A percentile compares a stretch with the other conserved stretches of the same genome.
Conservation (phyloP, 2,113 vertebrate genomes). For the Oenanthe melanoleuca region DNA sequence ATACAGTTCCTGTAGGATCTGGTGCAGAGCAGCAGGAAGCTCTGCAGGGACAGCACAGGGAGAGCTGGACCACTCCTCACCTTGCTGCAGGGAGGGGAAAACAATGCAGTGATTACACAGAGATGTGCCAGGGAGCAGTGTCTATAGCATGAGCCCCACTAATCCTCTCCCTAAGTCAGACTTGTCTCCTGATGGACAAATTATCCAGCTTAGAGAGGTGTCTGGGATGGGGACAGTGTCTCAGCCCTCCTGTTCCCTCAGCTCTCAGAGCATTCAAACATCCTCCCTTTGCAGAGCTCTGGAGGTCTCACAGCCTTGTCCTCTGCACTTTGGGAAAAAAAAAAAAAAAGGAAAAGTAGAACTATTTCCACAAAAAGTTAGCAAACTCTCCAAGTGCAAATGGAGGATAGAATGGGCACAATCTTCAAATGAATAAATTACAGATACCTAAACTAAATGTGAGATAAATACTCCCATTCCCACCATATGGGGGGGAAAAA, state of each 20-base stretch:
- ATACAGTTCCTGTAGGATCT: background rate
- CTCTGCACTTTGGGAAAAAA: too few species aligned
- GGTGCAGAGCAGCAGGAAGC: accelerated
- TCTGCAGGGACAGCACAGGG: background rate
- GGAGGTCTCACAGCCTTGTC: background rate
- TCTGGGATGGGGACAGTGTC: background rate
- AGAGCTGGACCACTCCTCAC: background rate
- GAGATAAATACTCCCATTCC: background rate
- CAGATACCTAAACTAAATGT: background rate
- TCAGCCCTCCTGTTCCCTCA: background rate
- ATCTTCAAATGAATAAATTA: background rate
- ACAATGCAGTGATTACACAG: background rate
- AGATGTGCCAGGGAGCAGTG: background rate
- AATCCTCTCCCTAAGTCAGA: slow-evolving; percentile 21
- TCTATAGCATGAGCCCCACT: slow-evolving; percentile 16
- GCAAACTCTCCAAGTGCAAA: background rate
- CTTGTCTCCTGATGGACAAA: slow-evolving; percentile 45
- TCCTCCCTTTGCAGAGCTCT: background rate
- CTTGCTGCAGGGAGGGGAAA: background rate
- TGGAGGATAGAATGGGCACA: background rate
- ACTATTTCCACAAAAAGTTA: background rate
- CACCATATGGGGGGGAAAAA: accelerated
- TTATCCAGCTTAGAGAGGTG: slow-evolving; percentile 35
- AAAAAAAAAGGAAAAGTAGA: background rate
- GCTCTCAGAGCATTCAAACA: background rate